Conservation (phyloP, 2,797 vertebrate species). For the Epinephelus malabaricus region DNA sequence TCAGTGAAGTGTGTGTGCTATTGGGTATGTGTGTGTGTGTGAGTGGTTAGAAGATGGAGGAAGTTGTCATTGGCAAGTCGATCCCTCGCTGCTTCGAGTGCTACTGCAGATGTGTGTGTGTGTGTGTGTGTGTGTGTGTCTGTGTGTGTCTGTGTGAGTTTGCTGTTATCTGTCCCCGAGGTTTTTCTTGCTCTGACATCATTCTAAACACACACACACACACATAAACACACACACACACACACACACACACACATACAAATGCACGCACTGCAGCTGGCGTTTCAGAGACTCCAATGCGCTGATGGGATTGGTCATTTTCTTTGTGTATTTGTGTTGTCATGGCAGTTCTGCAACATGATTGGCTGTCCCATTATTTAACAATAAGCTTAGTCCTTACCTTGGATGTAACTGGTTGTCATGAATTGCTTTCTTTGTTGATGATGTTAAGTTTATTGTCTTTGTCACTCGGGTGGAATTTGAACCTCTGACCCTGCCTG, state of each 20-base stretch:
- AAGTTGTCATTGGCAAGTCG: conserved; percentile 58
- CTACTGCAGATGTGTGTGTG: conserved; percentile 17
- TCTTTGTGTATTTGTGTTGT: conserved; percentile 4
- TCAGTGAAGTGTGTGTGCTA: conserved; percentile 21
- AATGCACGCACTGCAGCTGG: conserved; percentile 38
- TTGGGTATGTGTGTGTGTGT: conserved; percentile 20
- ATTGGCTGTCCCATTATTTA: conserved; percentile 27
- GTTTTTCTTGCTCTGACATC: conserved; percentile 41
- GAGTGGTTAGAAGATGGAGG: conserved; percentile 53
- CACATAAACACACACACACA: conserved; percentile 19
- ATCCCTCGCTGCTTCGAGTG: conserved; percentile 48
- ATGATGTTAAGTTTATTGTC: neutral
- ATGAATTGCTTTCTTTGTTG: neutral
- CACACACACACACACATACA: conserved; percentile 4
- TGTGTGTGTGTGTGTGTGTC: neutral
- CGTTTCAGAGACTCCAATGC: conserved; percentile 19
- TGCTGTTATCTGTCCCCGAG: conserved; percentile 36
- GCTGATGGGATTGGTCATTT: conserved; percentile 13
- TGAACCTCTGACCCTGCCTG: neutral
- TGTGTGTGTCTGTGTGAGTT: neutral
- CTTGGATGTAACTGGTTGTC: neutral
- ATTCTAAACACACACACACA: conserved; percentile 33
- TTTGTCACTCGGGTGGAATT: neutral
- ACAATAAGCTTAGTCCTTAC: neutral
- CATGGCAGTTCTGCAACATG: neutral